Evolutionary conservation across 2,113 vertebrate genomes (phyloP).

Genomic region (Asarcornis scutulata): DNA sequence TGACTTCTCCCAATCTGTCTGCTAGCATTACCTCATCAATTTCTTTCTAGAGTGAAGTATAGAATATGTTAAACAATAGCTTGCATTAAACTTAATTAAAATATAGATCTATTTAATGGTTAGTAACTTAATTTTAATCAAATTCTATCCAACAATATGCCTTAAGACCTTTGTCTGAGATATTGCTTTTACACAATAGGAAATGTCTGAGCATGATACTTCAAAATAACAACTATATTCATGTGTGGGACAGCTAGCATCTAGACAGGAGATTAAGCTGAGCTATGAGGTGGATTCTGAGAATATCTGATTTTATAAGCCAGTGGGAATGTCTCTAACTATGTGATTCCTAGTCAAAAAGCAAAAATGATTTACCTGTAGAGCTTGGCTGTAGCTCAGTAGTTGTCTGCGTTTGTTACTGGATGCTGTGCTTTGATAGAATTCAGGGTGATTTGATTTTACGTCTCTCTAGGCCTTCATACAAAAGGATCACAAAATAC

Average conservation of each 20-base stretch:
- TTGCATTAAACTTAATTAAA: constrained; percentile 36
- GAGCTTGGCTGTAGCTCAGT: not conserved
- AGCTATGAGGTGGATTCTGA: not conserved
- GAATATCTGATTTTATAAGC: constrained; percentile 13
- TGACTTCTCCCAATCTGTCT: constrained; percentile 57
- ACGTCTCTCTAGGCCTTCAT: not conserved
- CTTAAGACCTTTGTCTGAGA: not conserved
- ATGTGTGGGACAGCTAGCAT: not conserved
- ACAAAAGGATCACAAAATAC: not conserved
- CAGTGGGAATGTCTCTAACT: not conserved
- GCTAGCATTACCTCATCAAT: constrained; percentile 61
- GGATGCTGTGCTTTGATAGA: not conserved
- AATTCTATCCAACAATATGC: not conserved
- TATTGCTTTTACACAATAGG: constrained; percentile 22
- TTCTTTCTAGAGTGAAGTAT: constrained; percentile 25
- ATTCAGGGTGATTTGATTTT: not conserved
- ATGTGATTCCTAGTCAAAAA: not conserved
- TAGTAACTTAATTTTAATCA: not conserved
- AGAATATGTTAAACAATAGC: constrained; percentile 52
- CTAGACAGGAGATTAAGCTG: not conserved
- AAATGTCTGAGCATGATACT: not conserved
- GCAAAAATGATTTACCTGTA: not conserved
- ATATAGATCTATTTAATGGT: not conserved
- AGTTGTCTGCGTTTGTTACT: not conserved
- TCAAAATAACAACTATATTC: not conserved